Evolutionary conservation across 2,797 vertebrate genomes (phyloP).

Genomic region (Tapera naevia): DNA sequence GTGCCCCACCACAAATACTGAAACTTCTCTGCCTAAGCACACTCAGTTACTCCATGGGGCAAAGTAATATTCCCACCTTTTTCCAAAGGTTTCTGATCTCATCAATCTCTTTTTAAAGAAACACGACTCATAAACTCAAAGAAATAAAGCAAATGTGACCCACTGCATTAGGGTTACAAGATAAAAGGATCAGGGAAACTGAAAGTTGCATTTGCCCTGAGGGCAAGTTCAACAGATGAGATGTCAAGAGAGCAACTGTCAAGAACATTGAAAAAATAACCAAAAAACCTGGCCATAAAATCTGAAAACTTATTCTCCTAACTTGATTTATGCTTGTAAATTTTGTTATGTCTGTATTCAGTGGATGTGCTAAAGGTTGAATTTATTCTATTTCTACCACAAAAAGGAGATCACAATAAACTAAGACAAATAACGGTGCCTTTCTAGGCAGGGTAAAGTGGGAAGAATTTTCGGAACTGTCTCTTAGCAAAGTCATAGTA

Average conservation of each 20-base stretch:
- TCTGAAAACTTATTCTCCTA: not conserved
- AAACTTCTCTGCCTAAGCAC: not conserved
- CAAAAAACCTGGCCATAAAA: not conserved
- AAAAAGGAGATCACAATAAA: not conserved
- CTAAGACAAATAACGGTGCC: not conserved
- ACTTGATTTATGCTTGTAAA: not conserved
- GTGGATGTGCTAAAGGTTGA: not conserved
- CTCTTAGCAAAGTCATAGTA: not conserved
- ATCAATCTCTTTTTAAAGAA: not conserved
- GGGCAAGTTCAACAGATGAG: not conserved
- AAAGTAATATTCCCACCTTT: slow-evolving; percentile 2
- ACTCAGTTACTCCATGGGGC: not conserved
- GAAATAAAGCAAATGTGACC: slow-evolving; percentile 11
- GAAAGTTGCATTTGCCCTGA: not conserved
- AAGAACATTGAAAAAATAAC: not conserved
- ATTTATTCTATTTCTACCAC: not conserved
- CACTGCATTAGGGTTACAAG: not conserved
- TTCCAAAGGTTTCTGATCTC: not conserved
- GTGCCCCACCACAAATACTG: not conserved
- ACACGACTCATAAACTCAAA: not conserved
- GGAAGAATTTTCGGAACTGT: not conserved
- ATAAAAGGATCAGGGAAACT: slow-evolving; percentile 6
- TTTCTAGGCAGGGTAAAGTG: not conserved
- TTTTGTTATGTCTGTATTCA: not conserved
- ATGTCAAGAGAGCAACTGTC: not conserved